These are phyloP conservation scores for Agonum fuliginosum DNA, from an alignment of 2,888 invertebrate genomes.

Conservation along the genomic window DNA sequence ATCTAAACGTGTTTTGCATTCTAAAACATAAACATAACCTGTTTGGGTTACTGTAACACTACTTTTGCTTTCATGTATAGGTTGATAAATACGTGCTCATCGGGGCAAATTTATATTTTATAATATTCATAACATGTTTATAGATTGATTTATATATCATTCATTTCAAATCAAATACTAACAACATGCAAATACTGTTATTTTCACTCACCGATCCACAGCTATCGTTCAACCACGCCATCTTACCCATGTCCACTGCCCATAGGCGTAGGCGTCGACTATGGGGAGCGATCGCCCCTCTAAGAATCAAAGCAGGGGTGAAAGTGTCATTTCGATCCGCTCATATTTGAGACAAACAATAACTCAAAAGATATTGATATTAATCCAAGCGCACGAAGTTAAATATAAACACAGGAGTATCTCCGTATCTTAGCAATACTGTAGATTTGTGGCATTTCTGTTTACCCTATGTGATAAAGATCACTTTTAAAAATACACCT, in stretches of 20 bases:
- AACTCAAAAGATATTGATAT: no score
- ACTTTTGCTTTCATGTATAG: conserved; percentile 59
- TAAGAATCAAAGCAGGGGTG: conserved; percentile 29
- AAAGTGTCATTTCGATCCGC: no score
- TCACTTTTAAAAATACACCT: no score
- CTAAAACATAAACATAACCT: conserved; percentile 58
- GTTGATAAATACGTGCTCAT: conserved; percentile 30
- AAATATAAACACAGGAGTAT: no score
- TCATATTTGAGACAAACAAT: no score
- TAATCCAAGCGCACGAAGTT: no score
- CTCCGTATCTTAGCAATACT: no score
- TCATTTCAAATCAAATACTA: conserved; percentile 32
- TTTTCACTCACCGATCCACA: conserved; percentile 57
- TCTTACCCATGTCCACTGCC: conserved; percentile 57
- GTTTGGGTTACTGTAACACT: conserved; percentile 48
- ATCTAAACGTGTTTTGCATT: conserved; percentile 4
- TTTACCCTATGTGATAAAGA: no score
- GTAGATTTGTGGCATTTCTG: no score
- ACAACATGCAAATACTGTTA: conserved; percentile 40
- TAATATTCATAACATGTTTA: not conserved
- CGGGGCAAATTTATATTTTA: not conserved
- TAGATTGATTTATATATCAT: not conserved
- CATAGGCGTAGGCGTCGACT: no score
- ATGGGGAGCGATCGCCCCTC: no score
- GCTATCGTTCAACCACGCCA: conserved; percentile 57